Conservation (phyloP, 2,888 invertebrate species). For the Tipula unca region DNA sequence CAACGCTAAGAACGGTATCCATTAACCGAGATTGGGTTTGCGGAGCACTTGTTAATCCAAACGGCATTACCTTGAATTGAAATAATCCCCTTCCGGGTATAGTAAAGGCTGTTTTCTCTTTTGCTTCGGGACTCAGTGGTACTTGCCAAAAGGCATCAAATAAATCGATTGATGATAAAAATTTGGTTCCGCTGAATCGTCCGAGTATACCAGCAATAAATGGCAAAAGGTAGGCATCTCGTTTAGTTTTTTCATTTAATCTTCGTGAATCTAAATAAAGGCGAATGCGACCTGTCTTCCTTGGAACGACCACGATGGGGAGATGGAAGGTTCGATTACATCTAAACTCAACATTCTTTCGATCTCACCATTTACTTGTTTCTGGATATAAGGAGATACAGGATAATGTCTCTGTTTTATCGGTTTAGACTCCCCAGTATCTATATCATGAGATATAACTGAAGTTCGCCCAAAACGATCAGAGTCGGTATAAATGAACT, state of each 20-base stretch:
- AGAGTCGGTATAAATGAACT: neutral
- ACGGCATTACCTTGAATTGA: constrained; percentile 30
- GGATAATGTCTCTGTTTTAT: neutral
- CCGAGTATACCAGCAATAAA: constrained; percentile 24
- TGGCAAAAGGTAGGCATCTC: constrained; percentile 26
- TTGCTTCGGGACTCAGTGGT: constrained; percentile 22
- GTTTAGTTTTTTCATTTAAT: constrained; percentile 27
- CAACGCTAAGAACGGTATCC: constrained; percentile 29
- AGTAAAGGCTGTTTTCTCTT: constrained; percentile 26
- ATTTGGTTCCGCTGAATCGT: constrained; percentile 25
- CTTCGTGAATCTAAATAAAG: constrained; percentile 18
- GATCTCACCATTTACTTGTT: neutral
- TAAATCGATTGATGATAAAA: constrained; percentile 27
- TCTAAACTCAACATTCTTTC: neutral
- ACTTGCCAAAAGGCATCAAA: constrained; percentile 32
- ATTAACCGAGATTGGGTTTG: constrained; percentile 31
- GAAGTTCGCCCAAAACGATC: neutral
- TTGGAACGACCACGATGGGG: neutral
- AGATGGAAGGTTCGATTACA: neutral
- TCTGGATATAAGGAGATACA: neutral
- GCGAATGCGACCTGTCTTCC: neutral
- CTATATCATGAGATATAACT: neutral
- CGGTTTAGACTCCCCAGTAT: neutral
- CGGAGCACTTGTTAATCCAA: constrained; percentile 30
- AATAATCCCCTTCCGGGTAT: constrained; percentile 25